Conservation (phyloP, 2,113 vertebrate species). For the Chroicocephalus ridibundus region DNA sequence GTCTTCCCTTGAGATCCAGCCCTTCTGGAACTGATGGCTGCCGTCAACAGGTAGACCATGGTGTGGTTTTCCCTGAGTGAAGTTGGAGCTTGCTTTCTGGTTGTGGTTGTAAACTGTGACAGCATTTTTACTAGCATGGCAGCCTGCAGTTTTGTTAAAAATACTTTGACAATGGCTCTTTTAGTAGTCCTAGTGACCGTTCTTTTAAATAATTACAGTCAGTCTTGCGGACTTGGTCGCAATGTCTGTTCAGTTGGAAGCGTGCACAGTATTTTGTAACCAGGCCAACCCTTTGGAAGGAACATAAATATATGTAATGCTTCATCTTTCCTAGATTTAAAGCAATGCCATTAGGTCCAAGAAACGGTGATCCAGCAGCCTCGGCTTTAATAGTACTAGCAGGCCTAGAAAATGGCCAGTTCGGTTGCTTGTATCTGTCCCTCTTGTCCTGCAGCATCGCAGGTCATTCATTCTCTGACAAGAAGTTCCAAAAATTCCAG, state of each 20-base stretch:
- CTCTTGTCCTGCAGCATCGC: background rate
- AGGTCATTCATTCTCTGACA: slow-evolving; percentile 10
- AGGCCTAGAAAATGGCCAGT: background rate
- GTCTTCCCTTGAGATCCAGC: background rate
- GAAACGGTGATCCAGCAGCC: background rate
- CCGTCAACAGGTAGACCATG: background rate
- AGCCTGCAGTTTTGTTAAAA: background rate
- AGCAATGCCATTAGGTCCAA: background rate
- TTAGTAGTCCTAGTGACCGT: background rate
- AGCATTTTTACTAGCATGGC: background rate
- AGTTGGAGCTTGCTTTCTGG: background rate
- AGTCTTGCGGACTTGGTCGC: background rate
- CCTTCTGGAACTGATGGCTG: background rate
- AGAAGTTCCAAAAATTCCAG: slow-evolving; percentile 40
- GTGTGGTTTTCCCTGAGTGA: background rate
- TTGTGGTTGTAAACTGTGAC: background rate
- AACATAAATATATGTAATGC: background rate
- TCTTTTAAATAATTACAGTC: background rate
- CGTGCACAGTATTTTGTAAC: background rate
- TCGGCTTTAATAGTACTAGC: background rate
- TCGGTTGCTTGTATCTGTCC: background rate
- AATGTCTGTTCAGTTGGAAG: background rate
- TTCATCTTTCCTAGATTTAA: background rate
- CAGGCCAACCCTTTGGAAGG: background rate
- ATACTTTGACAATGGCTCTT: background rate